Percentiles rank a stretch among this genome's conserved stretches.
phyloP scores from a whole-genome alignment of 2,113 vertebrate species.

The Sakesphorus luctuosus region DNA sequence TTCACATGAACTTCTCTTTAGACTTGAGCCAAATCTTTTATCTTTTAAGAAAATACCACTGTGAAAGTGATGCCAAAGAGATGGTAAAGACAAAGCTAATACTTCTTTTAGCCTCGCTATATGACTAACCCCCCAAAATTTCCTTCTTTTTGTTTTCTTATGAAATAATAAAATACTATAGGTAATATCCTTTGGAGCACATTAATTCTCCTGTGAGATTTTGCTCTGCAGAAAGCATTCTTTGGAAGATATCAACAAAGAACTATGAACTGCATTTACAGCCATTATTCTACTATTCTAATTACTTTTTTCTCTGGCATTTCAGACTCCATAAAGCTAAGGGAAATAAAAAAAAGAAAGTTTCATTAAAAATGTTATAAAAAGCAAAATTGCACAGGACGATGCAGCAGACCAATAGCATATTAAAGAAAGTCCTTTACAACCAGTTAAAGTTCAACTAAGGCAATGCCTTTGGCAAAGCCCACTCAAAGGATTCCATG shows the following conservation, averaged over 20 bases:
- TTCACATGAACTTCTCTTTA: neutral
- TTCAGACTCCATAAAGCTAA: constrained; percentile 2
- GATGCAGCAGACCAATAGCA: neutral
- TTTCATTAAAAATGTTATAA: constrained; percentile 25
- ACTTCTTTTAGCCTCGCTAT: neutral
- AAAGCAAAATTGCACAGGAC: neutral
- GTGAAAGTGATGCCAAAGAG: neutral
- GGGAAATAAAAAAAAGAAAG: constrained; percentile 6
- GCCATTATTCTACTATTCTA: neutral
- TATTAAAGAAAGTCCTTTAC: neutral
- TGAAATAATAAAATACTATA: neutral
- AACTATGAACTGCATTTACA: neutral
- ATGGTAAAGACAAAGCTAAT: neutral
- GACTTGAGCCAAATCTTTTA: neutral
- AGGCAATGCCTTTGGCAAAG: neutral
- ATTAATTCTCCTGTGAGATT: neutral
- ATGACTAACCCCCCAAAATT: neutral
- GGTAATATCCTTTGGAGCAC: neutral
- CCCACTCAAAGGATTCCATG: neutral
- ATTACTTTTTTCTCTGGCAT: constrained; percentile 3
- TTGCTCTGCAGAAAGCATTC: neutral
- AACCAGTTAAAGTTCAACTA: neutral
- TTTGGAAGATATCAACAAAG: neutral
- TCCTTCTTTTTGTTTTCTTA: neutral
- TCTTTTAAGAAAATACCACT: neutral